A percentile compares a stretch with the other conserved stretches of the same genome.
Evolutionary conservation across 2,888 invertebrate genomes (phyloP).

Genomic region (Cheilosia grossa): DNA sequence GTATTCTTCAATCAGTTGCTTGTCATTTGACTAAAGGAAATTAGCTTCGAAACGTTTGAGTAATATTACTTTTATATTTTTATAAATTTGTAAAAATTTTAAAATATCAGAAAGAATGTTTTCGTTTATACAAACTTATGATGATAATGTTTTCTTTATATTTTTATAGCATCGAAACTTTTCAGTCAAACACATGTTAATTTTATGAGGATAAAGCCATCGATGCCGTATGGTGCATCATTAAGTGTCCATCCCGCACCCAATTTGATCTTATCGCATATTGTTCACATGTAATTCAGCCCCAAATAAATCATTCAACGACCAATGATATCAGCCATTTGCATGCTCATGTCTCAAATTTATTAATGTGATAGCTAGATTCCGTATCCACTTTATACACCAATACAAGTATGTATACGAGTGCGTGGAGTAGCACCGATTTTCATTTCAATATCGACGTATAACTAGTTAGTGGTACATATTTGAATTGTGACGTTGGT

Average conservation of each 20-base stretch:
- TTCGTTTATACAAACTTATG: not conserved
- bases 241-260: slow-evolving; percentile 36
- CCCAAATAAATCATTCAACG: slow-evolving; percentile 61
- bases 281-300: slow-evolving; percentile 54
- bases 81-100: no score
- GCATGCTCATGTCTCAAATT: slow-evolving; percentile 59
- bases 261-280: slow-evolving; percentile 65
- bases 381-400: slow-evolving; percentile 15
- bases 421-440: slow-evolving; percentile 20
- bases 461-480: slow-evolving; percentile 15
- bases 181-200: slow-evolving; percentile 29
- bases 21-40: no score
- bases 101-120: not conserved
- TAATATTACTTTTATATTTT: no score
- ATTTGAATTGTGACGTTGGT: slow-evolving; percentile 36
- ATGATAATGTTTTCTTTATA: not conserved
- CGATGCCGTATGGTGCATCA: slow-evolving; percentile 40
- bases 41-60: no score
- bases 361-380: slow-evolving; percentile 57
- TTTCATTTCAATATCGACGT: slow-evolving; percentile 48
- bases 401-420: not conserved
- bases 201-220: slow-evolving; percentile 38
- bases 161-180: slow-evolving; percentile 15
- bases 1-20: no score
- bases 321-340: slow-evolving; percentile 64